Conservation (phyloP, 2,113 vertebrate genomes). For the Microtus richardsoni region DNA sequence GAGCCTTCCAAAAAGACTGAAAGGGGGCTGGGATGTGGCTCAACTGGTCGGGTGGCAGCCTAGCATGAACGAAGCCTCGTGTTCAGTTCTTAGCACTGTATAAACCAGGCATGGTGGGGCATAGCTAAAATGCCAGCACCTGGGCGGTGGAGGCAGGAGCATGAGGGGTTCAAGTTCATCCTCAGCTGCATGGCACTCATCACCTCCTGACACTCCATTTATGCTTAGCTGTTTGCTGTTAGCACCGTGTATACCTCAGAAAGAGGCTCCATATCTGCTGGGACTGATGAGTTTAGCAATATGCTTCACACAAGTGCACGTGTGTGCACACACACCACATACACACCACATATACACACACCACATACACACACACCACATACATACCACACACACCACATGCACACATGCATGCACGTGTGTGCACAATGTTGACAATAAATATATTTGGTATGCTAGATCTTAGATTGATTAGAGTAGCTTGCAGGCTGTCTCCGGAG, state of each 20-base stretch:
- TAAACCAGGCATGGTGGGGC: neutral
- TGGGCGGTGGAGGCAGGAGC: neutral
- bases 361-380: neutral
- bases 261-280: neutral
- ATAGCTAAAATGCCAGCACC: neutral
- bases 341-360: too few species aligned
- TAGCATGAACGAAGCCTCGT: neutral
- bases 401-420: too few species aligned
- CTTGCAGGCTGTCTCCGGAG: neutral
- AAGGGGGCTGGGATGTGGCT: neutral
- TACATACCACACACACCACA: neutral
- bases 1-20: neutral
- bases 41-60: neutral
- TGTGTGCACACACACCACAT: neutral
- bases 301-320: neutral
- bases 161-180: neutral
- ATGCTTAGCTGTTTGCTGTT: neutral
- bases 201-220: neutral
- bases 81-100: neutral
- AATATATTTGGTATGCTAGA: neutral
- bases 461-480: neutral
- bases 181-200: neutral
- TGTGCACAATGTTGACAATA: neutral
- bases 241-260: neutral
- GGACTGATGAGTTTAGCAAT: neutral